These are phyloP conservation scores for Hirtodrosophila cameraria DNA, from an alignment of 2,888 invertebrate species.

Conservation along the genomic window DNA sequence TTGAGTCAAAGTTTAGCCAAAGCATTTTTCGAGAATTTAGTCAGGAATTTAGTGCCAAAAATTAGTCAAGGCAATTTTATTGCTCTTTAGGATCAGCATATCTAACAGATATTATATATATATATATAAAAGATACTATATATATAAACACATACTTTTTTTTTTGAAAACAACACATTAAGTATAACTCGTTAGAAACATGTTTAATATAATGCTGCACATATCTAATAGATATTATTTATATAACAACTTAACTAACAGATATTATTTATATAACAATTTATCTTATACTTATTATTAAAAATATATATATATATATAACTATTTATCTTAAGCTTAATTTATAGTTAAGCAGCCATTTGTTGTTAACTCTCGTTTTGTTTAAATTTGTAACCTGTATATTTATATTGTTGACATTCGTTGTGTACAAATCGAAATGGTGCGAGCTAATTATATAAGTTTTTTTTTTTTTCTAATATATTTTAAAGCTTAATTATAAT, in stretches of 20 bases:
- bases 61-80: conserved; percentile 77
- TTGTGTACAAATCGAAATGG: conserved; percentile 63
- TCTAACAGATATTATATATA: conserved; percentile 4
- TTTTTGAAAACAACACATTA: no score
- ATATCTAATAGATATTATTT: conserved; percentile 8
- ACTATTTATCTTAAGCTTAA: conserved; percentile 15
- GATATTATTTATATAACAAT: conserved; percentile 5
- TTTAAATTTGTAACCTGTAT: conserved; percentile 40
- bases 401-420: conserved; percentile 35
- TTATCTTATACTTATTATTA: no score
- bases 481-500: conserved; percentile 33
- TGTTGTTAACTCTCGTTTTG: conserved; percentile 56
- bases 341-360: conserved; percentile 30
- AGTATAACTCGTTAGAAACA: no score
- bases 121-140: no score
- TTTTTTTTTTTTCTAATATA: conserved; percentile 4
- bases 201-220: no score
- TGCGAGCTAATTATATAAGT: conserved; percentile 52
- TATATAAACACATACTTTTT: no score
- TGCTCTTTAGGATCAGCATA: conserved; percentile 61
- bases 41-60: conserved; percentile 75
- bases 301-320: conserved; percentile 5
- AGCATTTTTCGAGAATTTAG: conserved; percentile 18
- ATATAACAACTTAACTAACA: conserved; percentile 5
- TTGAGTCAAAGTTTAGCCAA: conserved; percentile 38